Percentiles rank a stretch among this genome's conserved stretches.
Conservation (phyloP, 2,888 invertebrate genomes). For the Heliconius ethilla region DNA sequence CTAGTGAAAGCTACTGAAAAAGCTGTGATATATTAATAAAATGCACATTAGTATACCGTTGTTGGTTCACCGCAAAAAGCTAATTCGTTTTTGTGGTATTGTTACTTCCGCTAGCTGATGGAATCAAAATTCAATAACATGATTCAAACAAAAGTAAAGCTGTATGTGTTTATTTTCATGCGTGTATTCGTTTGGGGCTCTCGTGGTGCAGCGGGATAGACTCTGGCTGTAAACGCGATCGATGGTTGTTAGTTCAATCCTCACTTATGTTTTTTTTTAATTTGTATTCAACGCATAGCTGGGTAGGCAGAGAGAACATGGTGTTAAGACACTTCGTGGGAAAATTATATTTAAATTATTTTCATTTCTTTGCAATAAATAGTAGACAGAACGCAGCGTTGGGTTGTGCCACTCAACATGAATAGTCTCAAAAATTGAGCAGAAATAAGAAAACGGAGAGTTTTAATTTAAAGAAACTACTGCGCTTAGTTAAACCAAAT, state of each 20-base stretch:
- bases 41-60: background rate
- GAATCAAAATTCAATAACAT: conserved; percentile 13
- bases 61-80: conserved; percentile 11
- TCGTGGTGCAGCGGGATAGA: background rate
- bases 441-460: background rate
- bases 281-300: no score
- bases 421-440: background rate
- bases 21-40: background rate
- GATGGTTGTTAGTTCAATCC: no score
- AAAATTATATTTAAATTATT: no score
- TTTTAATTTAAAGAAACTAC: no score
- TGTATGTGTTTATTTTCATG: background rate
- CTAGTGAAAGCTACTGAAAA: background rate
- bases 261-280: no score
- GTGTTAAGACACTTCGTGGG: no score
- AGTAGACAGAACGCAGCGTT: background rate
- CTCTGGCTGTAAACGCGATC: no score
- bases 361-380: no score
- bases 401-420: background rate
- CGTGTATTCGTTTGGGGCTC: background rate
- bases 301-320: no score
- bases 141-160: background rate
- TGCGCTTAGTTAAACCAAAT: no score
- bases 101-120: background rate
- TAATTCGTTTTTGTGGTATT: conserved; percentile 15